A percentile compares a stretch with the other conserved stretches of the same genome.
Evolutionary conservation across 2,113 vertebrate genomes (phyloP).

Genomic region (Hiodon tergisus): DNA sequence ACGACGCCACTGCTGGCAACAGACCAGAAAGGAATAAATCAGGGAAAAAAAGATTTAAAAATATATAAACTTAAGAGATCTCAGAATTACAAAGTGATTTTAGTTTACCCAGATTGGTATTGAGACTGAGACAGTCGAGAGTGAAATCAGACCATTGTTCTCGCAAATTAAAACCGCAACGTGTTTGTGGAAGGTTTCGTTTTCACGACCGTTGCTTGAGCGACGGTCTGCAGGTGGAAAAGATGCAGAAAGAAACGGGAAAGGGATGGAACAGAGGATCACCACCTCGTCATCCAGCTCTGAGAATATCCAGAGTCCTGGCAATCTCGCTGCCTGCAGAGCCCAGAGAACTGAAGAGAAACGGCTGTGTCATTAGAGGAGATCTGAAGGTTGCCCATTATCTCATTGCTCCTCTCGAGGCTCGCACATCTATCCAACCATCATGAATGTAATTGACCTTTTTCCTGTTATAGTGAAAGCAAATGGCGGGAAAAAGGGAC

Average conservation of each 20-base stretch:
- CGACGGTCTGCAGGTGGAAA: too few relatives aligned
- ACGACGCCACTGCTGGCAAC: too few relatives aligned
- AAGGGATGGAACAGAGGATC: conserved; percentile 34
- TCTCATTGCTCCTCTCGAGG: conserved; percentile 68
- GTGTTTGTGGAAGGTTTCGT: too few relatives aligned
- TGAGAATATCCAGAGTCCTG: not conserved
- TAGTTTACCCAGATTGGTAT: too few relatives aligned
- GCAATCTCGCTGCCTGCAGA: not conserved
- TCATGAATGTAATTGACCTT: conserved; percentile 99
- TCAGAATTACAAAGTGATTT: too few relatives aligned
- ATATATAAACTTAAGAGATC: too few relatives aligned
- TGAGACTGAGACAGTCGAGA: too few relatives aligned
- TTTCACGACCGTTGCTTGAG: too few relatives aligned
- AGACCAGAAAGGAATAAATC: too few relatives aligned
- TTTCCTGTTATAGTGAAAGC: conserved; percentile 75
- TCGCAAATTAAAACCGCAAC: too few relatives aligned
- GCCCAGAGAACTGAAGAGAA: conserved; percentile 19
- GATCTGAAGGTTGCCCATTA: conserved; percentile 91
- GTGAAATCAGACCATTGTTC: too few relatives aligned
- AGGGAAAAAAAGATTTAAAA: too few relatives aligned
- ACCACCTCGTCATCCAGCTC: not conserved
- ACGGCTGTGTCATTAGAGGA: conserved; percentile 68
- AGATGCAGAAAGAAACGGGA: not conserved
- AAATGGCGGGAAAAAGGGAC: conserved; percentile 49
- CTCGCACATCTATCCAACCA: conserved; percentile 78